These are phyloP conservation scores for Micromussa lordhowensis DNA, from an alignment of 92 coral and sea anemone species.

Conservation along the genomic window DNA sequence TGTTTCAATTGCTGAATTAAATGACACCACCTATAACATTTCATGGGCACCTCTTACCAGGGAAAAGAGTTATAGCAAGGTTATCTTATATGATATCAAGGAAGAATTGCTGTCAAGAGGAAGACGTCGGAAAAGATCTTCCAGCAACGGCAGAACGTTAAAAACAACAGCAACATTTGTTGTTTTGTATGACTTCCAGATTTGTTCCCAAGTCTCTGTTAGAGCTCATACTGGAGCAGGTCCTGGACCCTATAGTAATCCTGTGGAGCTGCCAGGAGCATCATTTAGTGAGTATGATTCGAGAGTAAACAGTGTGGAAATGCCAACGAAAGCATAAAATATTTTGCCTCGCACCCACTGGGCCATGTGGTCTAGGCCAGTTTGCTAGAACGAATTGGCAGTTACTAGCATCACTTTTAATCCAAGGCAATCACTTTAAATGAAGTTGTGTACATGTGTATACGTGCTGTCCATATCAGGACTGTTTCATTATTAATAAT, in stretches of 20 bases:
- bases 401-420: no score
- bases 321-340: no score
- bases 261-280: neutral
- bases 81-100: neutral
- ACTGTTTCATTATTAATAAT: no score
- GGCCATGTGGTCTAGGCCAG: neutral
- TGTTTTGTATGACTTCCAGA: neutral
- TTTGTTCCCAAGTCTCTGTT: constrained; percentile 50
- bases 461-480: no score
- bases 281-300: constrained; percentile 20
- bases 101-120: neutral
- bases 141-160: neutral
- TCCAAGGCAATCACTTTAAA: no score
- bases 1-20: neutral
- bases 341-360: neutral
- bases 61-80: neutral
- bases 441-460: no score
- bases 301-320: no score
- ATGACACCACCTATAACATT: constrained; percentile 23
- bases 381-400: neutral
- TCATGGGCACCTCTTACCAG: constrained; percentile 29
- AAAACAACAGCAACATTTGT: constrained; percentile 23
- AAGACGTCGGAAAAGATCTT: neutral
- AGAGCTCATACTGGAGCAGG: constrained; percentile 47
- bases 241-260: constrained; percentile 42